Evolutionary conservation across 2,113 vertebrate genomes (phyloP), one percentile per base, ranked within the genome.

Genomic region (Cottus gobio): DNA sequence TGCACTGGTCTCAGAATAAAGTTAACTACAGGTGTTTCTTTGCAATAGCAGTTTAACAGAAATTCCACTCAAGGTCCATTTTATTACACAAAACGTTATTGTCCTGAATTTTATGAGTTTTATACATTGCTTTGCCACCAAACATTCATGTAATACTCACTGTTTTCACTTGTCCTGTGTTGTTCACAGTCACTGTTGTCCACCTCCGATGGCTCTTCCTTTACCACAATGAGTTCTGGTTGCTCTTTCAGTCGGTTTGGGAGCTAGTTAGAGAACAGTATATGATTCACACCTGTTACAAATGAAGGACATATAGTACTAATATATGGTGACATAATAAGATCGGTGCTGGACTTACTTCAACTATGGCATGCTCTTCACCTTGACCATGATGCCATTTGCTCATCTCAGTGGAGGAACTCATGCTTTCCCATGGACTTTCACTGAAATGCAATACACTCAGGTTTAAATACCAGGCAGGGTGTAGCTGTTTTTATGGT

Each of bases 151-250:
- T 11, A 28, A 64, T 54, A 85, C 93, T 92, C 39, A 94, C 93
- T 68, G 4, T 84, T 77, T 83, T 91, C 84, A 77, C 31, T 36
- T 34, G 64, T 63, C 52, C 36, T 50, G 0, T 78, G 48, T 15
- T 70, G 83, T 31, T 83, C 67, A 26, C 57, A 22, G 58, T 77
- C 77, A 63, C n/a, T 61, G 54, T 54, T 74, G 42, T 88, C 86
- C 65, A 85, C 62, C 46, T 93, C 92, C 34, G 60, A 10, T 0
- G 71, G 85, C 77, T 95, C 95, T 31, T 93, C 89, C 72, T 95
- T 95, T 6, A 95, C 77, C 30, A 89, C 58, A 7, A 88, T 79
- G 18, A 84, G 44, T 9, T 87, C 70, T 42, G 79, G 72, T 12
- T 88, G 87, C 13, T 89, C 89, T 67, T 71, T 85, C 1, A 6